Conservation (phyloP, 2,797 vertebrate species). For the Mus spretus region DNA sequence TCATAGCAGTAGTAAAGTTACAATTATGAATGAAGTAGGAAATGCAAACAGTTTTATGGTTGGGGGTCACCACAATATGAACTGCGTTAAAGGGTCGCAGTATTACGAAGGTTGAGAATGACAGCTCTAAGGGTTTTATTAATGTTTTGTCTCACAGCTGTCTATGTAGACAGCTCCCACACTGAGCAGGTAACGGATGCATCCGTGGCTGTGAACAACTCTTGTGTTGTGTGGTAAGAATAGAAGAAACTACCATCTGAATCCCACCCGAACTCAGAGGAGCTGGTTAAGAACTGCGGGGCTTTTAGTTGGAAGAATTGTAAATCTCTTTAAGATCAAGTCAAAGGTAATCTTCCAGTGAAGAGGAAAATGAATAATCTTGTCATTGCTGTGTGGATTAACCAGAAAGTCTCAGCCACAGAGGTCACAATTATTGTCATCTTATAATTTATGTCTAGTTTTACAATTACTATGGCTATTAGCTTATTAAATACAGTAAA, state of each 20-base stretch:
- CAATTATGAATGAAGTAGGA: neutral
- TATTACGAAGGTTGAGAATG: neutral
- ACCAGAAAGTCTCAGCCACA: neutral
- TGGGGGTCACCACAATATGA: neutral
- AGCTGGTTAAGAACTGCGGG: neutral
- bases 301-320: neutral
- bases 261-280: neutral
- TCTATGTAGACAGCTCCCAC: neutral
- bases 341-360: neutral
- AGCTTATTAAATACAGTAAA: neutral
- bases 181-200: neutral
- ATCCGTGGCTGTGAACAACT: accelerated
- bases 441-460: neutral
- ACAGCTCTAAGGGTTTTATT: neutral
- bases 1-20: neutral
- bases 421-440: neutral
- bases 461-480: neutral
- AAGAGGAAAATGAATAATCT: neutral
- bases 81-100: neutral
- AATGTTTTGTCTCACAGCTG: neutral
- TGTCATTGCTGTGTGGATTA: neutral
- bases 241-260: accelerated
- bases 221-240: neutral
- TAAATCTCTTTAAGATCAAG: neutral
- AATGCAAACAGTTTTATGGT: neutral